Percentiles rank a stretch among this genome's conserved stretches.
Conservation (phyloP, 2,888 invertebrate species). For the Eutolmus rufibarbis region DNA sequence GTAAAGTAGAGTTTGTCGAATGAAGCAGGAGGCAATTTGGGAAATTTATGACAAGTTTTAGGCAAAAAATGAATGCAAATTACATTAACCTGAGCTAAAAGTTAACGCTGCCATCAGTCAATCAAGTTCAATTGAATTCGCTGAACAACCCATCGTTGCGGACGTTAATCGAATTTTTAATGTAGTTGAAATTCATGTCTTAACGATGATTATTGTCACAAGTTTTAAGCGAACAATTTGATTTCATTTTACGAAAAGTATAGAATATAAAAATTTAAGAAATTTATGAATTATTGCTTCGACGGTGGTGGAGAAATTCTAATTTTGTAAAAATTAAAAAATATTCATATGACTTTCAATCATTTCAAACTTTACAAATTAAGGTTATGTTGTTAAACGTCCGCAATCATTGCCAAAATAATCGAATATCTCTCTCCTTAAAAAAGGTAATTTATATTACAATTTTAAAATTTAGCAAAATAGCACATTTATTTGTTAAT, state of each 20-base stretch:
- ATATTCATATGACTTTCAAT: too few relatives aligned
- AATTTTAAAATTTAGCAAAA: too few relatives aligned
- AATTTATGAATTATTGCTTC: background rate
- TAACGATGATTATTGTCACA: background rate
- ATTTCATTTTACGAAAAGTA: background rate
- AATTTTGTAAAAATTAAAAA: too few relatives aligned
- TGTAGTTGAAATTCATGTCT: background rate
- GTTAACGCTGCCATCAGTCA: background rate
- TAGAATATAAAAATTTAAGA: background rate
- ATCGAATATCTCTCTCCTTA: too few relatives aligned
- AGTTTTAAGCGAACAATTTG: background rate
- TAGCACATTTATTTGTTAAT: too few relatives aligned
- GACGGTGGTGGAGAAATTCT: too few relatives aligned
- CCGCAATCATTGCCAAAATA: too few relatives aligned
- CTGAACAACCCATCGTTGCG: background rate
- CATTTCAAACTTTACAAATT: too few relatives aligned
- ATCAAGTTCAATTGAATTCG: background rate
- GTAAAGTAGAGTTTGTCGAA: background rate
- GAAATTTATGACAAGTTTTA: background rate
- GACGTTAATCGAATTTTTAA: background rate
- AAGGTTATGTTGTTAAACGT: too few relatives aligned
- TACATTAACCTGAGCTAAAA: background rate
- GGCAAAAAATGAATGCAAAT: background rate
- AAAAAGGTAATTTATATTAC: too few relatives aligned
- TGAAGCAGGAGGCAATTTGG: background rate